Evolutionary conservation across 2,797 vertebrate genomes (phyloP), one percentile per base, ranked within the genome.

Genomic region (Gephyroberyx darwinii): DNA sequence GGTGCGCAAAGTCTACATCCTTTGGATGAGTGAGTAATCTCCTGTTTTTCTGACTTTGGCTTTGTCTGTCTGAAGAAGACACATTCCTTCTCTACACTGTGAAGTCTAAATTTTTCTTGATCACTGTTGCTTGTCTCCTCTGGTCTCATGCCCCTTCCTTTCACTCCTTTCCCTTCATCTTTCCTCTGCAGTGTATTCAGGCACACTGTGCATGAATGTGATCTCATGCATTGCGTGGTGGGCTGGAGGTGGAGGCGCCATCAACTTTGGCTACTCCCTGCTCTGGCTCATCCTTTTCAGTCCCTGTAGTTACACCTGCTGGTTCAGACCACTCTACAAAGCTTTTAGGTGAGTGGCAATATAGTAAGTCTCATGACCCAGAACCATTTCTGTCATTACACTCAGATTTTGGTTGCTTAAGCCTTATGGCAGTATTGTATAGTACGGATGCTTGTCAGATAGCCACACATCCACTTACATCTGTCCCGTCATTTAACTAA

Each of bases 251-350:
- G 96, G 95, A 51, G 45, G 0, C 0, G 94, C 92, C 0, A 57
- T 52, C 62, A 96, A 98, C 84, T 96, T 99, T 30, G 97, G 97
- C 9, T 91, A 96, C 77, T 94, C 97, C 1, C 81, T 99, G 3
- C 91, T 98, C 2, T 99, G 98, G 98, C 91, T 99, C 0, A 1
- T 98, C 57, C 89, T 98, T 52, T 99, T 98, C 91, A 96, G 95
- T 10, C 97, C 97, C 9, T 98, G 96, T n/a, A 86, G 96, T 65
- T 99, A 98, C 7, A 47, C 94, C 63, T 99, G 97, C 91, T 98
- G 97, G 98, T 98, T 98, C 91, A 94, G 96, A 74, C 96, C 98
- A 0, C 95, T 92, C 2, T 99, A 99, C 93, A 99, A 99, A 92
- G 98, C 97, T 58, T 97, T 99, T 76, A 93, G 97, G 98, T 98